A percentile compares a stretch with the other conserved stretches of the same genome.
Conservation (phyloP, 2,888 invertebrate species). For the Theristus sp. region DNA sequence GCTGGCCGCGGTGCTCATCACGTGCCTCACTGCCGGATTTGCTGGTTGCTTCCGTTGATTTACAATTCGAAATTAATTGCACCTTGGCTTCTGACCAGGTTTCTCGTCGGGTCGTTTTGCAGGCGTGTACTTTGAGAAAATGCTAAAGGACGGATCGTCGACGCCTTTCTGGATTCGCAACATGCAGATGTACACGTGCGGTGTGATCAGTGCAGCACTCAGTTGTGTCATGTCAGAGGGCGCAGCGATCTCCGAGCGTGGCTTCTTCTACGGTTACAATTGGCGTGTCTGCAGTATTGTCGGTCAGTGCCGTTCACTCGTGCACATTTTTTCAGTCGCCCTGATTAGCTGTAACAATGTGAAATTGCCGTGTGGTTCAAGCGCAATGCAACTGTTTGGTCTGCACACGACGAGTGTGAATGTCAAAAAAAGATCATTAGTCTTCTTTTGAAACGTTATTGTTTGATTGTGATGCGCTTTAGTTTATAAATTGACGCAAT, state of each 20-base stretch:
- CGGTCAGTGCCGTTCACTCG: slow-evolving; percentile 11
- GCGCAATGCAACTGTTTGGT: no score
- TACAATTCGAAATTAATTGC: background rate
- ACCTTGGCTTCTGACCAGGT: background rate
- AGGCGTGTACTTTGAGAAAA: slow-evolving; percentile 29
- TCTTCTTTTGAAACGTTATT: no score
- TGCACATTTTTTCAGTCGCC: no score
- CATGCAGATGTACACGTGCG: slow-evolving; percentile 29
- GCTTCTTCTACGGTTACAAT: slow-evolving; percentile 27
- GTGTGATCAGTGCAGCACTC: slow-evolving; percentile 20
- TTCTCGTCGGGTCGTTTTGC: slow-evolving; percentile 1
- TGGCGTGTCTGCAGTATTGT: slow-evolving; percentile 21
- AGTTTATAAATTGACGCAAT: no score
- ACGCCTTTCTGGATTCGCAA: slow-evolving; percentile 29
- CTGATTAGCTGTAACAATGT: no score
- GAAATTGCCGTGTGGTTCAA: no score
- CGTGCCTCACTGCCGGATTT: slow-evolving; percentile 30
- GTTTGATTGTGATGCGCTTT: no score
- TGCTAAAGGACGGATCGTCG: slow-evolving; percentile 24
- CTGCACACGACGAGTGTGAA: no score
- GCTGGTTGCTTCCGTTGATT: slow-evolving; percentile 15
- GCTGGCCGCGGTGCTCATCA: slow-evolving; percentile 22
- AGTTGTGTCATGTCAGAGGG: slow-evolving; percentile 18
- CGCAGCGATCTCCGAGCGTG: slow-evolving; percentile 14
- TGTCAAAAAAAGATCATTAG: no score